Conservation (phyloP, 2,888 invertebrate species). For the Ornithoptera alexandrae region DNA sequence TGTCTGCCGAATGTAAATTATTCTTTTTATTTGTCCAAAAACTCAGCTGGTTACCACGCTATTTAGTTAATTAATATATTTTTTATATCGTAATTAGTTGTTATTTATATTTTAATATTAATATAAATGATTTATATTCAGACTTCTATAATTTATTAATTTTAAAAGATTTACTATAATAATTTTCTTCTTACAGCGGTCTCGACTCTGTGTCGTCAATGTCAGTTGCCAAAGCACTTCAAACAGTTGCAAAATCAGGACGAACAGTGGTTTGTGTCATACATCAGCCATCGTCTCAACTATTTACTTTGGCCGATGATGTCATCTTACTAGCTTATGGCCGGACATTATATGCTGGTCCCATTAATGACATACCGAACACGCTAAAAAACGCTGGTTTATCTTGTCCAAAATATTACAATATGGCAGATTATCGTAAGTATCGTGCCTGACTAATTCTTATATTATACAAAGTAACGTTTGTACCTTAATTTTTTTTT, state of each 20-base stretch:
- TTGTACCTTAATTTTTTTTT: not conserved
- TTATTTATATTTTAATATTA: no score
- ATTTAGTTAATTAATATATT: no score
- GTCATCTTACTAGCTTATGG: constrained; percentile 85
- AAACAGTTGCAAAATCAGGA: constrained; percentile 81
- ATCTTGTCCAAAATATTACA: constrained; percentile 87
- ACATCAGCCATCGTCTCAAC: constrained; percentile 88
- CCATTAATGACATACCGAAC: constrained; percentile 79
- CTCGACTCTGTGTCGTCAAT: constrained; percentile 84
- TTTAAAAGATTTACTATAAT: not conserved
- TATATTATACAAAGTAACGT: not conserved
- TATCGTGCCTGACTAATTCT: constrained; percentile 25
- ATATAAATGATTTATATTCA: no score
- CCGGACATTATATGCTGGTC: constrained; percentile 84
- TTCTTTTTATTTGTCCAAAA: not conserved
- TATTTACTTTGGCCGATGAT: constrained; percentile 87
- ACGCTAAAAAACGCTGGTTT: constrained; percentile 81
- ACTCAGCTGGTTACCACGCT: no score
- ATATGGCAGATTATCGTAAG: constrained; percentile 88
- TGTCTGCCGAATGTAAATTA: not conserved
- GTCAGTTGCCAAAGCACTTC: constrained; percentile 82
- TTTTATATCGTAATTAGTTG: no score
- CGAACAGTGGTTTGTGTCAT: constrained; percentile 88
- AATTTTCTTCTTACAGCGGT: constrained; percentile 63
- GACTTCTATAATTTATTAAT: not conserved